phyloP scores from a whole-genome alignment of 2,797 vertebrate species.

The Rousettus madagascariensis region DNA sequence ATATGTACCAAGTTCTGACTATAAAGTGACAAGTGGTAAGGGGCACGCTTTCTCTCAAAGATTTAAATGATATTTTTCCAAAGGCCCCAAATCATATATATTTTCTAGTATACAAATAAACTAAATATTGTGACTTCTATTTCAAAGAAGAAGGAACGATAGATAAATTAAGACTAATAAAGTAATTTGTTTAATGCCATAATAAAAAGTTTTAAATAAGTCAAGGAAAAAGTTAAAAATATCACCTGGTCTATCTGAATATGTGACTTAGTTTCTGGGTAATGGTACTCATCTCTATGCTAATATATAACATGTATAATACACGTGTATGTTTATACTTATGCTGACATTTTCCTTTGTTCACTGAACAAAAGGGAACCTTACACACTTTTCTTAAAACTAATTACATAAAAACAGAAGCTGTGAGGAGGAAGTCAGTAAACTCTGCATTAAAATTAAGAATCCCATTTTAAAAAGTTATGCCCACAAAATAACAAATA shows the following conservation, averaged over 20 bases:
- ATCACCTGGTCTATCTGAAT: background rate
- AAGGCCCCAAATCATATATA: background rate
- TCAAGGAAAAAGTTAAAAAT: background rate
- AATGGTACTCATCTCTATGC: background rate
- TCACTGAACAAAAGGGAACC: background rate
- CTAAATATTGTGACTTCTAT: background rate
- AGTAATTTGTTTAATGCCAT: background rate
- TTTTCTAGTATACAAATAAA: background rate
- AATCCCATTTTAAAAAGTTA: background rate
- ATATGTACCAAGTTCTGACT: background rate
- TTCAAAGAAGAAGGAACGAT: background rate
- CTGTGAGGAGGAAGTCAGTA: background rate
- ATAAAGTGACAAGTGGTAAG: background rate
- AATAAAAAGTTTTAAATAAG: background rate
- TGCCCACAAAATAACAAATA: background rate
- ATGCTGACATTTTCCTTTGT: background rate
- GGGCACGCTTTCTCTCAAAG: background rate
- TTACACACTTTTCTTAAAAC: background rate
- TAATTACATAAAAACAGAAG: background rate
- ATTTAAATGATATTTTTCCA: background rate
- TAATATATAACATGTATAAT: background rate
- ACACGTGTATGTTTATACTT: background rate
- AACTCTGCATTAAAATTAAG: slow-evolving; percentile 6
- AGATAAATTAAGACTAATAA: background rate
- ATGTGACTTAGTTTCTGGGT: background rate